Conservation (phyloP, 2,113 vertebrate genomes). For the Oryzias celebensis region DNA sequence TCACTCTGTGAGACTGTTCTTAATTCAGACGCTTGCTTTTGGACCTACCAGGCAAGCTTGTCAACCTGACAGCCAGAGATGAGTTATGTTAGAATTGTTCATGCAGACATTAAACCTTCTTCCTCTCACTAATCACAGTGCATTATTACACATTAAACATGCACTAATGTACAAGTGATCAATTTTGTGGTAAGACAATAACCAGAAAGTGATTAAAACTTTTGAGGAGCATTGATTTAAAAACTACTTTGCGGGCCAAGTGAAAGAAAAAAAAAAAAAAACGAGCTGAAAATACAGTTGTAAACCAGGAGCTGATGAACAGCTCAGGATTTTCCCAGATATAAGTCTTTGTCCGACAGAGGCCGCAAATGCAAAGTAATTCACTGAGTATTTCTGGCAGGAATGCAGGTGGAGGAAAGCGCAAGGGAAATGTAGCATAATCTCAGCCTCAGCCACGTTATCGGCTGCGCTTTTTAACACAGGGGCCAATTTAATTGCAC, state of each 20-base stretch:
- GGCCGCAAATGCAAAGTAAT: constrained; percentile 49
- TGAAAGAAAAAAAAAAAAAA: constrained; percentile 38
- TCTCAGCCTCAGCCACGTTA: constrained; percentile 67
- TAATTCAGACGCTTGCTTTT: constrained; percentile 27
- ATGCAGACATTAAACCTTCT: constrained; percentile 60
- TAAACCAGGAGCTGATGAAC: constrained; percentile 41
- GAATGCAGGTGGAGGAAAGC: constrained; percentile 59
- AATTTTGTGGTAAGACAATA: constrained; percentile 64
- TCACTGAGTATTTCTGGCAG: constrained; percentile 55
- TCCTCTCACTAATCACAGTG: constrained; percentile 58
- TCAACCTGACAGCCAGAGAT: constrained; percentile 44
- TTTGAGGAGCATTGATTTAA: constrained; percentile 68
- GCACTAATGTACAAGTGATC: constrained; percentile 71
- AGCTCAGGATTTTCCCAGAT: constrained; percentile 38
- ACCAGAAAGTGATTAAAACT: constrained; percentile 69
- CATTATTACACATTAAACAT: constrained; percentile 76
- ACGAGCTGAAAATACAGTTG: constrained; percentile 41
- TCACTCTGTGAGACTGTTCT: constrained; percentile 31
- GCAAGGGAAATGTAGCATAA: constrained; percentile 71
- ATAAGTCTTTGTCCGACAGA: constrained; percentile 40
- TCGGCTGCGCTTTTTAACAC: constrained; percentile 75
- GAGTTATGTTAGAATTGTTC: constrained; percentile 56
- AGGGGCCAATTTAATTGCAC: constrained; percentile 84
- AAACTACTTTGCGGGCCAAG: constrained; percentile 61
- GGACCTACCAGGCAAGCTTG: constrained; percentile 33